phyloP scores from a whole-genome alignment of 2,113 vertebrate species.

The Oreotragus oreotragus region DNA sequence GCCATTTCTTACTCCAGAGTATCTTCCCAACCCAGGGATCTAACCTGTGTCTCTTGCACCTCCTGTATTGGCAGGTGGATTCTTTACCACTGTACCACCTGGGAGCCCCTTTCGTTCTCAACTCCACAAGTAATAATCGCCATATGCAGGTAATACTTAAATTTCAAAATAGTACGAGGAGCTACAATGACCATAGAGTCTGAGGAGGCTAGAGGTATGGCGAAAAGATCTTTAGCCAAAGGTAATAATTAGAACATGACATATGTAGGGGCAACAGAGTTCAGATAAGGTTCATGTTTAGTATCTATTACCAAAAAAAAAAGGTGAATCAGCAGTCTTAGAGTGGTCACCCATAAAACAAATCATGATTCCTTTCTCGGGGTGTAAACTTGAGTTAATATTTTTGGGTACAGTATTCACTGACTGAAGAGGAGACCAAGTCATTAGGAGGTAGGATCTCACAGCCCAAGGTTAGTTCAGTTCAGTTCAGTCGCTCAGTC shows the following conservation, averaged over 20 bases:
- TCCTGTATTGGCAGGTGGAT: not conserved
- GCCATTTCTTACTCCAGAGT: not conserved
- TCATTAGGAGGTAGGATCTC: not conserved
- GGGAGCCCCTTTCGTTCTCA: not conserved
- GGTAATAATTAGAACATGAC: not conserved
- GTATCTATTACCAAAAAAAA: not conserved
- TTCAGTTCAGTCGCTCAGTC: no score
- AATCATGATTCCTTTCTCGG: not conserved
- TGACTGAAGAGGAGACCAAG: not conserved
- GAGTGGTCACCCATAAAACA: not conserved
- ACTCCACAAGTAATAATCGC: not conserved
- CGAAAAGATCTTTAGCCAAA: not conserved
- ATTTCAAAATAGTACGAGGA: not conserved
- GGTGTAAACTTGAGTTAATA: not conserved
- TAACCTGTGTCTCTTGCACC: rapidly evolving
- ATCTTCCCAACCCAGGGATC: not conserved
- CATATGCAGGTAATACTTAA: not conserved
- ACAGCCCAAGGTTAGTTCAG: not conserved
- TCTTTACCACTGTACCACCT: not conserved
- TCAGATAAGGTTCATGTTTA: not conserved
- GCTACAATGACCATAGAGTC: not conserved
- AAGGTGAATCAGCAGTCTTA: not conserved
- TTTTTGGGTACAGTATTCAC: not conserved
- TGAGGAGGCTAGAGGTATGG: not conserved
- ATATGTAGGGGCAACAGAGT: not conserved